Evolutionary conservation across 64 coral and sea anemone species (phyloP), one percentile per base, ranked within the genome.

Genomic region (Montipora cactus): DNA sequence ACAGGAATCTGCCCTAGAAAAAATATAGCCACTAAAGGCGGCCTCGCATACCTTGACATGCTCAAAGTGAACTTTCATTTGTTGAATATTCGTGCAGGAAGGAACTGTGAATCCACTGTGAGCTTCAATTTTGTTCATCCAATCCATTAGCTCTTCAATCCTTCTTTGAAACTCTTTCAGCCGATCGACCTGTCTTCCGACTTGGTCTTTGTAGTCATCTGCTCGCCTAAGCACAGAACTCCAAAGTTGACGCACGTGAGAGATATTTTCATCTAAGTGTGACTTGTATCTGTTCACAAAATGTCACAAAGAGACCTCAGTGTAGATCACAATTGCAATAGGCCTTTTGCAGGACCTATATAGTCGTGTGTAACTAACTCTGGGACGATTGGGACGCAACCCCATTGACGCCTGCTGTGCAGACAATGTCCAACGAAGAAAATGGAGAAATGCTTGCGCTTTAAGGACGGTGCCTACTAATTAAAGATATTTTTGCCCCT

Each of bases 21-120:
- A 10, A 10, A 55, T 19, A 64, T 14, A 64, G 15, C n/a, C 19
- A 61, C 59, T 7, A 62, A 22, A 25, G 18, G 75, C 8, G 59
- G 51, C 16, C 61, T 47, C 6, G 44, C 94, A 47, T 81, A 99
- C 98, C 98, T 99, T 96, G 48, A 99, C 95, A 89, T 99, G 81
- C 87, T 99, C 95, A 90, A 99, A 96, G 57, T 99, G 98, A 45
- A 81, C 92, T 62, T 99, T 96, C 66, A 99, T 68, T 8, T 99
- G 92, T 81, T 96, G 88, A 75, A 99, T 96, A 49, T 89, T 96
- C 7, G 92, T 59, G 4, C 76, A 99, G 25, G 71, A 78, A 1
- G 92, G 95, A 90, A 96, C 89, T 28, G 76, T 83, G 48, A 99
- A 96, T 37, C 98, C 98, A 62, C 89, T 84, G 47, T 92, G 95